These are phyloP conservation scores for Pseudolaguvia tuberculata DNA, from an alignment of 2,113 vertebrate species.

Conservation along the genomic window DNA sequence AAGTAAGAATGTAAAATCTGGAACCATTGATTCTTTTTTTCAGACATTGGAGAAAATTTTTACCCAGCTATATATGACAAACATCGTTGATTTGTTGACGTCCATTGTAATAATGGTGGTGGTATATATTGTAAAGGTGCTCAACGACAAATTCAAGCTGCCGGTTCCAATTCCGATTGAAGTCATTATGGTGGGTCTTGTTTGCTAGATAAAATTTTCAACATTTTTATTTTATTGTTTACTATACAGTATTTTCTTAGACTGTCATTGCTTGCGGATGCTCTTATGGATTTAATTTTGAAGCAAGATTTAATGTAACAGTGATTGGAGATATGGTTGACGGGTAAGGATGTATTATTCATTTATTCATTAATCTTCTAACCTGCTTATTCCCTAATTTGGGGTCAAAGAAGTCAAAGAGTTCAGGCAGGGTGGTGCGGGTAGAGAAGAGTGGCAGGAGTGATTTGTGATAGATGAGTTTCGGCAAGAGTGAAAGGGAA, in stretches of 20 bases:
- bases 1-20: too few relatives aligned
- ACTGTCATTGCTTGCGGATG: constrained; percentile 83
- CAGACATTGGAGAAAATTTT: constrained; percentile 71
- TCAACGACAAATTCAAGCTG: constrained; percentile 86
- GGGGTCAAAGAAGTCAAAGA: too few relatives aligned
- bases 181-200: constrained; percentile 80
- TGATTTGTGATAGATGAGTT: too few relatives aligned
- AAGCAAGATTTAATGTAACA: constrained; percentile 68
- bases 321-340: constrained; percentile 75
- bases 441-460: too few relatives aligned
- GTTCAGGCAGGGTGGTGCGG: too few relatives aligned
- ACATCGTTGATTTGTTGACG: constrained; percentile 86
- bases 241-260: constrained; percentile 56
- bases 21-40: background rate
- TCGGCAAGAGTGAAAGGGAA: too few relatives aligned
- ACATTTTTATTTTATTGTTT: background rate
- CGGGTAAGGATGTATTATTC: constrained; percentile 74
- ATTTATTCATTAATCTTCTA: too few relatives aligned
- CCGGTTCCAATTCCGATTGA: constrained; percentile 90
- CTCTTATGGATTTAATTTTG: constrained; percentile 79
- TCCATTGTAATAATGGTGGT: constrained; percentile 76
- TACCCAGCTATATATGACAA: constrained; percentile 75
- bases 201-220: background rate
- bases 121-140: constrained; percentile 83
- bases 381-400: too few relatives aligned